These are phyloP conservation scores for Aleiodes sp. DNA, from an alignment of 1,140 invertebrate genomes.

Conservation along the genomic window DNA sequence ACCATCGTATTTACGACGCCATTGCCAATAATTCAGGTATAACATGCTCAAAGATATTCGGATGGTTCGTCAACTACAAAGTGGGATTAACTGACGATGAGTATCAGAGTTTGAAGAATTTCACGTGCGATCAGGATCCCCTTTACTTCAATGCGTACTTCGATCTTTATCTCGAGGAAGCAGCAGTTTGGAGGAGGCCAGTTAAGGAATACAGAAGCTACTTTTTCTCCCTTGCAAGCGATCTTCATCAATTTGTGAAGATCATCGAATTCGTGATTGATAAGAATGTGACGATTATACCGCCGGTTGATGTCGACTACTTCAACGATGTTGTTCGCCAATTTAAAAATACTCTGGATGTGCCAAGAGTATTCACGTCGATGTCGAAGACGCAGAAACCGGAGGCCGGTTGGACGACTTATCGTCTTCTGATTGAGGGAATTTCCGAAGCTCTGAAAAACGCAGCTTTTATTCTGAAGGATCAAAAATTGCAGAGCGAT, in stretches of 20 bases:
- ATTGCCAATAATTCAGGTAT: not conserved
- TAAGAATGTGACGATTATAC: constrained; percentile 36
- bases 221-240: constrained; percentile 35
- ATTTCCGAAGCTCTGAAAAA: constrained; percentile 47
- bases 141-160: constrained; percentile 53
- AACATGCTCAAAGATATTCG: constrained; percentile 48
- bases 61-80: constrained; percentile 45
- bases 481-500: constrained; percentile 32
- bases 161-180: constrained; percentile 45
- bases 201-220: constrained; percentile 43
- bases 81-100: constrained; percentile 46
- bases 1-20: constrained; percentile 36
- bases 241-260: constrained; percentile 43
- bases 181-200: constrained; percentile 43
- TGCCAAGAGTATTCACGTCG: not conserved
- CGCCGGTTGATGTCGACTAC: constrained; percentile 46
- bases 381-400: not conserved
- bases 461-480: constrained; percentile 43
- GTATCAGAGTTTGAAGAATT: constrained; percentile 51
- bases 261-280: not conserved
- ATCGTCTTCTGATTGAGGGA: constrained; percentile 47
- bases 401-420: constrained; percentile 36
- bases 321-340: constrained; percentile 32
- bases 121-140: constrained; percentile 50
- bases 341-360: constrained; percentile 39